These are phyloP conservation scores for Empis livida DNA, from an alignment of 2,888 invertebrate species.

Conservation along the genomic window DNA sequence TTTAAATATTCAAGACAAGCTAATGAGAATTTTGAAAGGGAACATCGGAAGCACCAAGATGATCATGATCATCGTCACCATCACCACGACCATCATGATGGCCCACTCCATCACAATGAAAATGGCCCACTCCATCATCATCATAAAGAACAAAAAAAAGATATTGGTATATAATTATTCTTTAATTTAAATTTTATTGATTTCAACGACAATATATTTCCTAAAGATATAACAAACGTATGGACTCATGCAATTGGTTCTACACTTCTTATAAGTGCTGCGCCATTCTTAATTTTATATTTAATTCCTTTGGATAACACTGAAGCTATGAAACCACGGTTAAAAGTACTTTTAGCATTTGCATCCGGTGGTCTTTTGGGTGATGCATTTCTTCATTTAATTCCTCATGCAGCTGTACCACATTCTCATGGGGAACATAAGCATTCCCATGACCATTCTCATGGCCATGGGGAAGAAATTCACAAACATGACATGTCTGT, in stretches of 20 bases:
- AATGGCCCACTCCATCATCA: background rate
- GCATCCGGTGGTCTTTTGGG: slow-evolving; percentile 93
- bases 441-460: slow-evolving; percentile 26
- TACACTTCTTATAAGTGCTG: slow-evolving; percentile 86
- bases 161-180: slow-evolving; percentile 19
- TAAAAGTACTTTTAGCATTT: slow-evolving; percentile 85
- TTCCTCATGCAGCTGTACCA: slow-evolving; percentile 81
- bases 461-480: slow-evolving; percentile 34
- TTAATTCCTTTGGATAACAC: slow-evolving; percentile 85
- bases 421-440: slow-evolving; percentile 33
- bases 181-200: background rate
- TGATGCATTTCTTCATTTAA: slow-evolving; percentile 96
- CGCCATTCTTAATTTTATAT: slow-evolving; percentile 85
- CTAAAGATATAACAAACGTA: slow-evolving; percentile 27
- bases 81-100: slow-evolving; percentile 16
- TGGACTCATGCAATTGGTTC: slow-evolving; percentile 80
- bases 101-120: background rate
- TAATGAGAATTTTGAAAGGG: slow-evolving; percentile 34
- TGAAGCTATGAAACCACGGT: slow-evolving; percentile 66
- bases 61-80: slow-evolving; percentile 19
- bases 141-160: slow-evolving; percentile 7
- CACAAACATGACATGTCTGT: slow-evolving; percentile 75
- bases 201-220: background rate
- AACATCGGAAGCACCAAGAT: slow-evolving; percentile 15
- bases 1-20: slow-evolving; percentile 75